These are phyloP conservation scores for Irena cyanogastra DNA, from an alignment of 2,113 vertebrate genomes.

Conservation along the genomic window DNA sequence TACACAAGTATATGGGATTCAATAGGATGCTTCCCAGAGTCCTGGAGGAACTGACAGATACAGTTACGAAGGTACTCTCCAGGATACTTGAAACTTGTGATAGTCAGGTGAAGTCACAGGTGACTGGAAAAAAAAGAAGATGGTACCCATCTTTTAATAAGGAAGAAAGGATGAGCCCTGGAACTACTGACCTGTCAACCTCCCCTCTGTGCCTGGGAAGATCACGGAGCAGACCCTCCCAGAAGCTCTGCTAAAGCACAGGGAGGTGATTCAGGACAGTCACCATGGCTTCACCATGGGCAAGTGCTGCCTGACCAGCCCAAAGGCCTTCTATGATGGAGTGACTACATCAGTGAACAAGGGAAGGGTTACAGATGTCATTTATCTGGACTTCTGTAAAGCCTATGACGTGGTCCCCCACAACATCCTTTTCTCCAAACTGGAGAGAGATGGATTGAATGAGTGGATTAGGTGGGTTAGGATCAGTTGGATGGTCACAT, in stretches of 20 bases:
- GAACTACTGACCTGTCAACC: not conserved
- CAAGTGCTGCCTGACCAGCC: not conserved
- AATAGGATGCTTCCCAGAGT: too few relatives aligned
- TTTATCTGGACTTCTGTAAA: not conserved
- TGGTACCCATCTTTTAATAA: not conserved
- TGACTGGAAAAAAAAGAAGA: not conserved
- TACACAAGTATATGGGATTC: not conserved
- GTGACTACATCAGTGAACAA: not conserved
- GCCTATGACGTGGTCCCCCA: not conserved
- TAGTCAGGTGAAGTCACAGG: not conserved
- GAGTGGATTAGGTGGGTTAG: not conserved
- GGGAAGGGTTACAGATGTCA: not conserved
- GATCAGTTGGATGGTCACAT: not conserved
- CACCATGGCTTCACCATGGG: accelerated
- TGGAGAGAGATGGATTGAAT: not conserved
- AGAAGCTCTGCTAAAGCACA: not conserved
- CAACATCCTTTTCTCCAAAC: not conserved
- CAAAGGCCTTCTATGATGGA: not conserved
- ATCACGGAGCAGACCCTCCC: not conserved
- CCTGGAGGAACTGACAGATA: not conserved
- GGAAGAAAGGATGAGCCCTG: not conserved
- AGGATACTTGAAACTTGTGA: not conserved
- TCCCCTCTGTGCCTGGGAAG: not conserved
- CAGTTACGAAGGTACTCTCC: not conserved
- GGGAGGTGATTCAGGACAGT: not conserved